Evolutionary conservation across 2,888 invertebrate species (phyloP).

Genomic region (Idaea straminata): DNA sequence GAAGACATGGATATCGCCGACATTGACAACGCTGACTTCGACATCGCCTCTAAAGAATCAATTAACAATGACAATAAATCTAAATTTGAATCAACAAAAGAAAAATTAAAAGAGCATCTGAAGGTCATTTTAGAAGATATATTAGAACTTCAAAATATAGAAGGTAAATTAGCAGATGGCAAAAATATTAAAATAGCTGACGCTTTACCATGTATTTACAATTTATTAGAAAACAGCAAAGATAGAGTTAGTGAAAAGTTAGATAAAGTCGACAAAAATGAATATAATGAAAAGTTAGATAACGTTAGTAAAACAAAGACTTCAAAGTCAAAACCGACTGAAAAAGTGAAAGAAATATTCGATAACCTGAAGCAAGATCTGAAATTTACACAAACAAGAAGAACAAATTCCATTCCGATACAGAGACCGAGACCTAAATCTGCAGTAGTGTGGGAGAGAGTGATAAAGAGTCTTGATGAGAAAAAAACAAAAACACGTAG

Average conservation of each 20-base stretch:
- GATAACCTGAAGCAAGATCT: slow-evolving; percentile 49
- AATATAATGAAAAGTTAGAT: neutral
- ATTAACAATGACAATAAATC: slow-evolving; percentile 21
- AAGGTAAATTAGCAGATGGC: slow-evolving; percentile 34
- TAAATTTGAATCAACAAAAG: slow-evolving; percentile 43
- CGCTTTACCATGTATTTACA: slow-evolving; percentile 63
- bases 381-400: slow-evolving; percentile 36
- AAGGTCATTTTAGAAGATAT: slow-evolving; percentile 62
- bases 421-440: slow-evolving; percentile 48
- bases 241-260: slow-evolving; percentile 1
- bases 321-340: slow-evolving; percentile 20
- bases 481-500: slow-evolving; percentile 42
- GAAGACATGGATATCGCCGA: neutral
- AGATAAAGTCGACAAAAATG: neutral
- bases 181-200: slow-evolving; percentile 48
- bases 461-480: slow-evolving; percentile 49
- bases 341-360: slow-evolving; percentile 50
- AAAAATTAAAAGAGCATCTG: slow-evolving; percentile 61
- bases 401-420: slow-evolving; percentile 29
- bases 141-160: slow-evolving; percentile 52
- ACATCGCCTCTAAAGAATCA: neutral
- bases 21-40: neutral
- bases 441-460: slow-evolving; percentile 59
- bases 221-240: slow-evolving; percentile 37
- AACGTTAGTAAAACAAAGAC: slow-evolving; percentile 14